Evolutionary conservation across 2,797 vertebrate species (phyloP), one percentile per base, ranked within the genome.

Genomic region (Typhlichthys eigenmanni): DNA sequence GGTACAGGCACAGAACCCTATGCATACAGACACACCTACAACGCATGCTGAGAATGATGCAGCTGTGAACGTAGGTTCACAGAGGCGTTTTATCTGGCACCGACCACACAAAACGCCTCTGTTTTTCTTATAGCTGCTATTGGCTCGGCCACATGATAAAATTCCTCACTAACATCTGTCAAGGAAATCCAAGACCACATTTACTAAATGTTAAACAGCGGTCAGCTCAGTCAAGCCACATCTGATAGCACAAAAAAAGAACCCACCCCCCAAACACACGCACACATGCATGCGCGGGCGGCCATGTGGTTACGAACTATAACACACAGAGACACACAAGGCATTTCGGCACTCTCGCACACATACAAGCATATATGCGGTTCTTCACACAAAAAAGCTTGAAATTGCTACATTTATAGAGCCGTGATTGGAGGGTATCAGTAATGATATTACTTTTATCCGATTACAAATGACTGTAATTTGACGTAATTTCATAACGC

Each of bases 121-220:
- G 78, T 79, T 75, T 80, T 74, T 66, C 71, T 80, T 75, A 71
- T 2, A 71, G 75, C 69, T 66, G 72, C 74, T 81, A 53, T 86
- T 90, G 88, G 86, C 87, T 47, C 67, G 2, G 74, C 80, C 45
- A 69, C 82, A 49, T 76, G 82, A 87, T 87, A 76, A 84, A 88
- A 89, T 89, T 90, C 85, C 84, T 88, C 71, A 72, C 75, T 8
- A 86, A 88, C 87, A 88, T 91, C 88, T 90, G 87, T 90, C 86
- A 82, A 82, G 80, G 80, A 89, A 88, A 90, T 87, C 85, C 85
- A 83, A 82, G 67, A 86, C 80, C 68, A 70, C 86, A 68, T 87
- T 88, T 83, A 84, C 86, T 82, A 75, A 87, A 90, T 76, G 85
- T 85, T 81, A 83, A 90, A 88, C 87, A 84, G 63, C 61, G 75